Base-by-base conservation (phyloP, 2,113 vertebrate genomes). In the Tupaia tana region DNA sequence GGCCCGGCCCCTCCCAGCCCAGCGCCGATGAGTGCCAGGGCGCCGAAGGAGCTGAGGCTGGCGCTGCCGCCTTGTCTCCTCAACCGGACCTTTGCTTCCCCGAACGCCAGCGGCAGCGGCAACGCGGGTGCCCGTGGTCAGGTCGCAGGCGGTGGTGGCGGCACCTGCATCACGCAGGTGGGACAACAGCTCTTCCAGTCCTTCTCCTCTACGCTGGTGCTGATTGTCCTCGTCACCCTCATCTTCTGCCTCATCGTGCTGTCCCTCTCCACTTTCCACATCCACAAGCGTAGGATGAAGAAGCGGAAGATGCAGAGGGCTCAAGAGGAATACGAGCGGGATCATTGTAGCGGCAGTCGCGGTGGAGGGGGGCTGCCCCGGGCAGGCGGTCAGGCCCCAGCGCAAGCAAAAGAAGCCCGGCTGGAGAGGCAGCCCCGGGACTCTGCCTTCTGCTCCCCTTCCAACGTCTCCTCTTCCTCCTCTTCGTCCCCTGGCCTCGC, bases 231-330 rank as follows among this genome's bases (percentile, higher is more conserved):
- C 95, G 99, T 99, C 97, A 98, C 98, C 56, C 98, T 99, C 97
- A 99, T 99, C 97, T 98, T 99, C 97, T 99, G 99, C 98, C 98
- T 99, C 97, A 96, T 99, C 96, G 98, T 99, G 58, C 98, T 99
- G 84, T 99, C 99, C 81, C 98, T 99, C 95, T 99, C 99, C 97
- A 99, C 99, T 91, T 99, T 99, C 98, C 99, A 99, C 97, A 97
- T 99, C 97, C 99, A 99, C 98, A 99, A 99, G 98, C 98, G 99
- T 93, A 99, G 99, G 98, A 99, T 99, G 98, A 99, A 99, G 98
- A 99, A 99, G 79, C 98, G 99, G 98, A 99, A 99, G 98, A 99
- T 99, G 98, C 99, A 99, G 97, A 99, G 98, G 97, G 99, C 99
- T 85, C 99, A 99, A 98, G 99, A 99, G 98, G 99, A 99, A 80